phyloP scores from a whole-genome alignment of 2,888 invertebrate species.

The Meta bourneti region DNA sequence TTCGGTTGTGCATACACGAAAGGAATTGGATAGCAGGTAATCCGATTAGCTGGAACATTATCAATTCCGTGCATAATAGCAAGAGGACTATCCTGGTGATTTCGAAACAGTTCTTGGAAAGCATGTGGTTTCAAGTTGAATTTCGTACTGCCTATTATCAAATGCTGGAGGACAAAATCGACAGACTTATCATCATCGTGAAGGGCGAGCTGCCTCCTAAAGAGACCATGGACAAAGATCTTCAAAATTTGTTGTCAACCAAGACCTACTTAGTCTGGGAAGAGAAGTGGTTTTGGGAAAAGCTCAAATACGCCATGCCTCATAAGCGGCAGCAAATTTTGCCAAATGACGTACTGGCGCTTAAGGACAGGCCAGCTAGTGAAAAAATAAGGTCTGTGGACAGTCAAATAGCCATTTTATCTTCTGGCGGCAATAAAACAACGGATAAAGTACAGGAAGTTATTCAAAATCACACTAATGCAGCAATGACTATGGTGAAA shows the following conservation, averaged over 20 bases:
- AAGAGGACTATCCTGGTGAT: conserved; percentile 78
- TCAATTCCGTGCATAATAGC: conserved; percentile 78
- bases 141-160: conserved; percentile 79
- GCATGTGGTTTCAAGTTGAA: conserved; percentile 79
- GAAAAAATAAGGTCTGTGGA: conserved; percentile 70
- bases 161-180: conserved; percentile 79
- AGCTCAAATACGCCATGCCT: conserved; percentile 78
- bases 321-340: conserved; percentile 71
- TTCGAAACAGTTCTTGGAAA: conserved; percentile 78
- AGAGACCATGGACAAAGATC: conserved; percentile 78
- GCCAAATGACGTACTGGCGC: conserved; percentile 55
- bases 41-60: conserved; percentile 78
- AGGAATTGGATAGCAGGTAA: conserved; percentile 79
- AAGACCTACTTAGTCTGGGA: conserved; percentile 79
- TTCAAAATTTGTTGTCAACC: conserved; percentile 78
- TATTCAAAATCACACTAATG: conserved; percentile 38
- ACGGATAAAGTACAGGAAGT: conserved; percentile 35
- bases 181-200: conserved; percentile 78
- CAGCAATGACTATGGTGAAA: conserved; percentile 26
- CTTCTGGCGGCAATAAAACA: conserved; percentile 27
- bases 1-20: conserved; percentile 78
- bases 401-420: conserved; percentile 70
- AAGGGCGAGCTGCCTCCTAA: conserved; percentile 78
- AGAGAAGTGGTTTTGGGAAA: conserved; percentile 79
- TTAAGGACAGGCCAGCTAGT: conserved; percentile 69